These are phyloP conservation scores for Cheilosia pagana DNA, from an alignment of 2,888 invertebrate species.

Conservation along the genomic window DNA sequence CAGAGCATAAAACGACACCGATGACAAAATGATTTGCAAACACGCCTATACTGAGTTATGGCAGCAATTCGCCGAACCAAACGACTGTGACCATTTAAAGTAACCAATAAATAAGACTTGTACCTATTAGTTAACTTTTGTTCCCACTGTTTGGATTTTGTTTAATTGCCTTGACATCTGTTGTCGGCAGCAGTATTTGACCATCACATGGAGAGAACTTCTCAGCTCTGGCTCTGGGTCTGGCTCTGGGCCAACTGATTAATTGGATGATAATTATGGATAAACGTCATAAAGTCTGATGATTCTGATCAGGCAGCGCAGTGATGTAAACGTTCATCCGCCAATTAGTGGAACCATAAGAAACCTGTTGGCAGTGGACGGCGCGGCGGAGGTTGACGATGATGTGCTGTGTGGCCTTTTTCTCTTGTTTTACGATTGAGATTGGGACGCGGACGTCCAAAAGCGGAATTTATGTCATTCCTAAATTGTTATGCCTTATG, in stretches of 20 bases:
- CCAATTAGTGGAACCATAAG: conserved; percentile 69
- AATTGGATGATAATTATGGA: conserved; percentile 75
- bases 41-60: conserved; percentile 71
- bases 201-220: conserved; percentile 17
- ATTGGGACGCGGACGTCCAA: conserved; percentile 29
- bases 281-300: conserved; percentile 73
- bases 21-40: conserved; percentile 62
- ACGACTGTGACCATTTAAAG: conserved; percentile 62
- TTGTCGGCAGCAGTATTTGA: conserved; percentile 49
- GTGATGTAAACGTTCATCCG: conserved; percentile 71
- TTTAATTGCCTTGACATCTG: conserved; percentile 72
- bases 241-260: conserved; percentile 62
- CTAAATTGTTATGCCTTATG: conserved; percentile 70
- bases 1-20: conserved; percentile 30
- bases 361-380: conserved; percentile 49
- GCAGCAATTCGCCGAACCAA: conserved; percentile 52
- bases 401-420: conserved; percentile 56
- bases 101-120: conserved; percentile 62
- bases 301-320: conserved; percentile 70
- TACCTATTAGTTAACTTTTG: conserved; percentile 62
- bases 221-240: conserved; percentile 39
- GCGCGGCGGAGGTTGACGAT: conserved; percentile 12
- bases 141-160: conserved; percentile 69
- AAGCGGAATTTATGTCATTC: conserved; percentile 72
- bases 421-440: conserved; percentile 62